Evolutionary conservation across 2,888 invertebrate species (phyloP).

Genomic region (Pollenia amentaria): DNA sequence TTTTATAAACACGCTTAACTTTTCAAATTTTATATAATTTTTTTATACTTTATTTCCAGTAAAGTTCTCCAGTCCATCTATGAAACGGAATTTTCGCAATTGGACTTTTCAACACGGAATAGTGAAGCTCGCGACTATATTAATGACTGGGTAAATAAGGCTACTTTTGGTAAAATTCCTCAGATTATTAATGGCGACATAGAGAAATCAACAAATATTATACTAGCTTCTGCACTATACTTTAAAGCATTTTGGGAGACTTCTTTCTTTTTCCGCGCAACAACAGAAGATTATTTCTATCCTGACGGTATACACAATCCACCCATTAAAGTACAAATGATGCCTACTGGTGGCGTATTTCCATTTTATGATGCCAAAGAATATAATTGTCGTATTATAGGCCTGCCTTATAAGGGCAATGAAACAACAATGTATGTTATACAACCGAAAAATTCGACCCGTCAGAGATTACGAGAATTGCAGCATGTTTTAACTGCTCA

Average conservation of each 20-base stretch:
- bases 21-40: neutral
- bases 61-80: slow-evolving; percentile 85
- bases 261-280: slow-evolving; percentile 86
- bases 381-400: slow-evolving; percentile 86
- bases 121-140: slow-evolving; percentile 84
- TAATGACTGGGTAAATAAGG: slow-evolving; percentile 87
- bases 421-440: slow-evolving; percentile 88
- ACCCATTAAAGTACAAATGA: slow-evolving; percentile 86
- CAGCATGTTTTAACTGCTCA: slow-evolving; percentile 84
- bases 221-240: slow-evolving; percentile 88
- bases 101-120: slow-evolving; percentile 85
- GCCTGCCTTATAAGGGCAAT: slow-evolving; percentile 88
- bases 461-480: slow-evolving; percentile 84
- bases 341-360: slow-evolving; percentile 87
- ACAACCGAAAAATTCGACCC: slow-evolving; percentile 86
- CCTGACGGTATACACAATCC: slow-evolving; percentile 84
- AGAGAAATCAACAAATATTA: slow-evolving; percentile 85
- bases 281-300: slow-evolving; percentile 85
- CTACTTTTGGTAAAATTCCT: slow-evolving; percentile 87
- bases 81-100: slow-evolving; percentile 85
- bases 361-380: slow-evolving; percentile 85
- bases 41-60: slow-evolving; percentile 72
- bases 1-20: neutral
- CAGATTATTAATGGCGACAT: slow-evolving; percentile 86
- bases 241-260: slow-evolving; percentile 88